phyloP scores from a whole-genome alignment of 2,888 invertebrate genomes.

The Calameuta idolon region DNA sequence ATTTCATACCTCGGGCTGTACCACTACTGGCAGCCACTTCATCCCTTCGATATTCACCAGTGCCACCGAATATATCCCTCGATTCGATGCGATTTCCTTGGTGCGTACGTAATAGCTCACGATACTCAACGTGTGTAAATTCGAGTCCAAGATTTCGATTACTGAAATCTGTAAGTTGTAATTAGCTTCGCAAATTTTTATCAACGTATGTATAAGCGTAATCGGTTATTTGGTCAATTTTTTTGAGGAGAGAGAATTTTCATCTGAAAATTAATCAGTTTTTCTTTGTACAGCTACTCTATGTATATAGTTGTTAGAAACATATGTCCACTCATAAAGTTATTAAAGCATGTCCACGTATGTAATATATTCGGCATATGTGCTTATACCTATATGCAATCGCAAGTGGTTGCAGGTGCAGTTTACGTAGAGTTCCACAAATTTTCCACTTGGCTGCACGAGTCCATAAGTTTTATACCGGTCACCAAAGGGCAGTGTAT shows the following conservation, averaged over 20 bases:
- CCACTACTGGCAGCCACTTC: conserved; percentile 8
- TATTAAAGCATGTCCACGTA: not conserved
- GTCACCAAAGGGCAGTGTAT: conserved; percentile 58
- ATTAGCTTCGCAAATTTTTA: not conserved
- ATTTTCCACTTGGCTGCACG: not conserved
- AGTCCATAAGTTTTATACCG: conserved; percentile 50
- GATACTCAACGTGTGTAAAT: not conserved
- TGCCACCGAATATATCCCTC: not conserved
- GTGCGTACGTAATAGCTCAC: not conserved
- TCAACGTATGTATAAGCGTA: no score
- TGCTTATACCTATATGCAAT: not conserved
- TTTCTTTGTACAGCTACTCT: not conserved
- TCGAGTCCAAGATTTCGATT: not conserved
- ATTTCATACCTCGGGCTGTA: conserved; percentile 10
- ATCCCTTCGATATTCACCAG: not conserved
- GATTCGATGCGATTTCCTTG: not conserved
- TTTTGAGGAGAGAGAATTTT: not conserved
- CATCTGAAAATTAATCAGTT: not conserved
- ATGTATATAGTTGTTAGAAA: not conserved
- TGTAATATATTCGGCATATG: not conserved
- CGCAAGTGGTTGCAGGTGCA: not conserved
- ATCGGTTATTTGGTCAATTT: not conserved
- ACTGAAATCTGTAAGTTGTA: not conserved
- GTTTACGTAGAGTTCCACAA: not conserved
- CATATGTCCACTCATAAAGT: not conserved